Evolutionary conservation across 1,140 invertebrate genomes (phyloP).

Genomic region (Apis dorsata): DNA sequence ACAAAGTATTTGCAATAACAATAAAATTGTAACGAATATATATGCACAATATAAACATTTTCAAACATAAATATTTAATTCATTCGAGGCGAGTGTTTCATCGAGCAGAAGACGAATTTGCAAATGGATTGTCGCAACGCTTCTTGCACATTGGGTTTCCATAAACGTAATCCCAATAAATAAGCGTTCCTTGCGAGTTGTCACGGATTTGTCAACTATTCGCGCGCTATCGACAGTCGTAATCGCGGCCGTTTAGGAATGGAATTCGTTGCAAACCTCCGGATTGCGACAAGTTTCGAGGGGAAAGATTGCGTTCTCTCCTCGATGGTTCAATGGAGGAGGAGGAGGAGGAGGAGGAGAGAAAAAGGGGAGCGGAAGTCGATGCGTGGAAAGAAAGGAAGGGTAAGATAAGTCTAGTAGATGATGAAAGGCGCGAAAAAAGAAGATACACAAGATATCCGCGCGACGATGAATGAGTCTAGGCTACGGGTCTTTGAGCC

Average conservation of each 20-base stretch:
- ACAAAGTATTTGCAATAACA: no score
- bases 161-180: constrained; percentile 42
- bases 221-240: constrained; percentile 11
- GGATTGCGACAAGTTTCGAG: constrained; percentile 38
- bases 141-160: neutral
- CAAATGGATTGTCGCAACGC: neutral
- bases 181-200: constrained; percentile 4
- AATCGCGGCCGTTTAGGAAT: constrained; percentile 43
- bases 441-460: constrained; percentile 60
- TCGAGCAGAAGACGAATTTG: neutral
- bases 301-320: constrained; percentile 22
- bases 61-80: no score
- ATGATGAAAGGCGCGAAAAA: constrained; percentile 64
- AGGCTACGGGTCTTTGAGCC: constrained; percentile 58
- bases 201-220: constrained; percentile 21
- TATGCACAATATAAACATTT: no score
- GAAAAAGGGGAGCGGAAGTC: neutral
- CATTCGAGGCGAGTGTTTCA: no score
- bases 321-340: no score
- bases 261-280: constrained; percentile 31
- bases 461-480: constrained; percentile 63
- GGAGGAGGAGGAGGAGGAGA: neutral
- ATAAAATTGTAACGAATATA: no score
- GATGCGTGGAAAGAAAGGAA: constrained; percentile 27
- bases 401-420: constrained; percentile 54